phyloP scores from a whole-genome alignment of 2,113 vertebrate species.

The Embiotoca jacksoni region DNA sequence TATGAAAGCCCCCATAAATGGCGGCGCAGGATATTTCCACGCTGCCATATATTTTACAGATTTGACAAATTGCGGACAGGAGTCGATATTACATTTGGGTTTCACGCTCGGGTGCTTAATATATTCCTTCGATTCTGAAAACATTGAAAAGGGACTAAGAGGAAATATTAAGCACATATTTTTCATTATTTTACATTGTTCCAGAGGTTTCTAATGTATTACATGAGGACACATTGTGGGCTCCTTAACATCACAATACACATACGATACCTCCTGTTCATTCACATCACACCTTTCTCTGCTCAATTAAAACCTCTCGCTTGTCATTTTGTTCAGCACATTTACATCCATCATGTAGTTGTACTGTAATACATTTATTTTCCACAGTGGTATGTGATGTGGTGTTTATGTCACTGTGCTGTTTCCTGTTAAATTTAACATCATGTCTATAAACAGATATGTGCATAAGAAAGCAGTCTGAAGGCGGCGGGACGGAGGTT shows the following conservation, averaged over 20 bases:
- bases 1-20: conserved; percentile 81
- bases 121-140: conserved; percentile 66
- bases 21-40: conserved; percentile 70
- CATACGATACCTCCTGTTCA: background rate
- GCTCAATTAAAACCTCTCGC: background rate
- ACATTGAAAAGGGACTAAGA: conserved; percentile 50
- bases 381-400: no score
- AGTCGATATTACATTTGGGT: conserved; percentile 72
- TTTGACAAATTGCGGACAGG: conserved; percentile 78
- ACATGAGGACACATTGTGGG: conserved; percentile 30
- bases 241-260: conserved; percentile 7
- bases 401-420: no score
- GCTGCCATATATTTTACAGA: conserved; percentile 74
- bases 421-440: no score
- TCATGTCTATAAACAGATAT: no score
- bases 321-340: no score
- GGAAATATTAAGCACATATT: conserved; percentile 54
- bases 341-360: no score
- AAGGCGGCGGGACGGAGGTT: no score
- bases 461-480: no score
- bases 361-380: no score
- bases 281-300: background rate
- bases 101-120: conserved; percentile 70
- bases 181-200: conserved; percentile 51
- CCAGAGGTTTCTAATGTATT: conserved; percentile 23